Evolutionary conservation across 2,888 invertebrate genomes (phyloP), one percentile per base, ranked within the genome.

Genomic region (Panopea generosa): DNA sequence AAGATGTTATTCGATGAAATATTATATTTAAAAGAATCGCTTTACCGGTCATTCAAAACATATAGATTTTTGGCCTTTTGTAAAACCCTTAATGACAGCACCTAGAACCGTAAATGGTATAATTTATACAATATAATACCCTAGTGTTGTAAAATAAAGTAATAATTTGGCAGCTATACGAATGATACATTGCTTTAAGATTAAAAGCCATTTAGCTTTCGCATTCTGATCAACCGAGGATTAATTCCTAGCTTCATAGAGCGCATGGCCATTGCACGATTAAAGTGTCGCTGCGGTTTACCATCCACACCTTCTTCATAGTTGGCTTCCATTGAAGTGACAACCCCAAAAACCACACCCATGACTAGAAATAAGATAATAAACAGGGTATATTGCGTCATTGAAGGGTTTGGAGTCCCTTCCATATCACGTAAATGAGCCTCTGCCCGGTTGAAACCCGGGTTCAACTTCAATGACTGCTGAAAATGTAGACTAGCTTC

Each of bases 191-290:
- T 33, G 11, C 33, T 33, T 33, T 11, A 33, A 33, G 11, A 33
- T 33, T 66, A 80, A 24, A 77, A 50, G 16, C 73, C 69, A 43
- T 88, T 86, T 43, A 86, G 68, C 60, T 88, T 88, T 22, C 88
- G 77, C 85, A 88, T 85, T 22, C 87, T 60, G 11, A 88, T 88
- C 20, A 89, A 74, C 3, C 84, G 87, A 1, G 93, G 93, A 75
- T 93, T 93, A 57, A 93, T 92, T 1, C 93, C 93, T 47, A 93
- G 87, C 84, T 93, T 93, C 50, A 97, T 94, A 60, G 96, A 96
- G 16, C 96, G 94, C 96, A 97, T 97, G 18, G 97, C 96, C 96
- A 97, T 96, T 16, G 97, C 96, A 85, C 97, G 94, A 93, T 97
- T 97, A 93, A 97, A 97, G 91, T 97, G 96, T 38, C 97, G 95